phyloP scores from a whole-genome alignment of 2,888 invertebrate genomes.

The Serripes groenlandicus region DNA sequence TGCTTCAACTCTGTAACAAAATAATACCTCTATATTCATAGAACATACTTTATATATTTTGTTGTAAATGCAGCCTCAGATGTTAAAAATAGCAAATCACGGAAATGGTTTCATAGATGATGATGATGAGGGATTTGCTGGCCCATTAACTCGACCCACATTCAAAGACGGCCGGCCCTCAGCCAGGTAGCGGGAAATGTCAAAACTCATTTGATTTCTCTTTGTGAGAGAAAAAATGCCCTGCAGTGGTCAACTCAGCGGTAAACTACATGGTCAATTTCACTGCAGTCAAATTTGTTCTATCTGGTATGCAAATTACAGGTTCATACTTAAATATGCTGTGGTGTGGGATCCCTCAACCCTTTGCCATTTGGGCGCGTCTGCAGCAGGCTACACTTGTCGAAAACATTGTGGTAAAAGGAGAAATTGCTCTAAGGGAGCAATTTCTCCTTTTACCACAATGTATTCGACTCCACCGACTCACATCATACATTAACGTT shows the following conservation, averaged over 20 bases:
- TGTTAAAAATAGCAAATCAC: too few species aligned
- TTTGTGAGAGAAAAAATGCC: conserved; percentile 6
- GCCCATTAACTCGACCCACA: too few species aligned
- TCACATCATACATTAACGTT: too few species aligned
- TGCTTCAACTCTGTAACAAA: too few species aligned
- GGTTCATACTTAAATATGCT: neutral
- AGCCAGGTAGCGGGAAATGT: too few species aligned
- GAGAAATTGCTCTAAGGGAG: neutral
- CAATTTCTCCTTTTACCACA: neutral
- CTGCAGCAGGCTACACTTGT: neutral
- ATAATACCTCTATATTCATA: too few species aligned
- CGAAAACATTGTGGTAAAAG: neutral
- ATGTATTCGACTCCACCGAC: neutral
- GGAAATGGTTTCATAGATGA: too few species aligned
- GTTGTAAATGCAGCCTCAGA: too few species aligned
- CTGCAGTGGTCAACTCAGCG: conserved; percentile 4
- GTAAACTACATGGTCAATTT: conserved; percentile 45
- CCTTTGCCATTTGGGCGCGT: neutral
- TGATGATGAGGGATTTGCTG: too few species aligned
- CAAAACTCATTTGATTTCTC: too few species aligned
- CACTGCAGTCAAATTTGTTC: conserved; percentile 36
- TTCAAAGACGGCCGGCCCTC: too few species aligned
- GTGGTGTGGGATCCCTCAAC: neutral
- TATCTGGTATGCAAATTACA: conserved; percentile 43
- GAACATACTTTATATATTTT: too few species aligned